Conservation (phyloP, 2,797 vertebrate species). For the Phalloptychus januarius region DNA sequence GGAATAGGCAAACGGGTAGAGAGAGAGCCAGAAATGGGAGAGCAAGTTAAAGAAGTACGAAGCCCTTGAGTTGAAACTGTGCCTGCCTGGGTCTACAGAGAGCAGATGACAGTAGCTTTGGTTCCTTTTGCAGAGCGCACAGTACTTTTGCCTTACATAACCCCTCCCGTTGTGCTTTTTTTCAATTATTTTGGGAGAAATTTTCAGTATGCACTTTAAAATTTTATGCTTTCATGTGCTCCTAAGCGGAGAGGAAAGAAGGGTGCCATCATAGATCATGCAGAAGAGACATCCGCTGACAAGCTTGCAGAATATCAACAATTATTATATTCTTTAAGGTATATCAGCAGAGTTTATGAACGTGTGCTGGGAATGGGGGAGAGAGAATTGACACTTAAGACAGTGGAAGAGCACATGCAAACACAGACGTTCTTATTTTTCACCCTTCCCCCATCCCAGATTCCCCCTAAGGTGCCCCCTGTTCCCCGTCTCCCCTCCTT, state of each 20-base stretch:
- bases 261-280: conserved; percentile 60
- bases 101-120: conserved; percentile 78
- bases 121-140: conserved; percentile 68
- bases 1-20: conserved; percentile 56
- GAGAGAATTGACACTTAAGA: conserved; percentile 26
- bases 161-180: conserved; percentile 73
- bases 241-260: conserved; percentile 55
- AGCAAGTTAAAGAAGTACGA: conserved; percentile 70
- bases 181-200: conserved; percentile 79
- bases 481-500: conserved; percentile 59
- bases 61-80: conserved; percentile 77
- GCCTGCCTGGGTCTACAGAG: conserved; percentile 74
- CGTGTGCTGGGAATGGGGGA: conserved; percentile 39
- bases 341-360: conserved; percentile 63
- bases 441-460: conserved; percentile 58
- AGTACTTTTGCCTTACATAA: conserved; percentile 79
- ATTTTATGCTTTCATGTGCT: conserved; percentile 77
- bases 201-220: conserved; percentile 78
- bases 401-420: conserved; percentile 55
- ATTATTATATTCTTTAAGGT: conserved; percentile 70
- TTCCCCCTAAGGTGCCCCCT: conserved; percentile 75
- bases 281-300: conserved; percentile 59
- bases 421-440: conserved; percentile 60
- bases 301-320: conserved; percentile 69
- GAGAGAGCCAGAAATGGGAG: conserved; percentile 54